These are phyloP conservation scores for Chitala chitala DNA, from an alignment of 2,113 vertebrate species.

Conservation along the genomic window DNA sequence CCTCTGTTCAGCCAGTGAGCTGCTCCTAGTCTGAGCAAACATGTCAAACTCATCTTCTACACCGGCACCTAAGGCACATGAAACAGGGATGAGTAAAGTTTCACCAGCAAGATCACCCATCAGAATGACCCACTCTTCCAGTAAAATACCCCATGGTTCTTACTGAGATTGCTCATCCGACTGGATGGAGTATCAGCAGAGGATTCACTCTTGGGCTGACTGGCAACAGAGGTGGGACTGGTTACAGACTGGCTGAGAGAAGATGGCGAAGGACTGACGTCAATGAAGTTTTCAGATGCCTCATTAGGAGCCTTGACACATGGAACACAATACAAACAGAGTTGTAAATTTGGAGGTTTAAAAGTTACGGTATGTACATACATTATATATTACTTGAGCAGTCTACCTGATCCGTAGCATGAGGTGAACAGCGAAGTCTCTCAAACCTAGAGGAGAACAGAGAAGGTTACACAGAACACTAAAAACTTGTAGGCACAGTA, in stretches of 20 bases:
- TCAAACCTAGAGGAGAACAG: slow-evolving; percentile 72
- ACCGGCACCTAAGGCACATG: slow-evolving; percentile 30
- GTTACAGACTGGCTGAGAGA: slow-evolving; percentile 54
- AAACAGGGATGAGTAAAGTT: not conserved
- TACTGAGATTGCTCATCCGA: slow-evolving; percentile 70
- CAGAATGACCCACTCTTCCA: not conserved
- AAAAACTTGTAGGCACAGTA: not conserved
- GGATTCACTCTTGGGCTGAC: slow-evolving; percentile 47
- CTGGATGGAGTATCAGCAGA: slow-evolving; percentile 44
- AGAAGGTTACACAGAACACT: not conserved
- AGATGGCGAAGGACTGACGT: slow-evolving; percentile 53
- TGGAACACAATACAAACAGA: not conserved
- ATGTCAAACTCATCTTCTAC: slow-evolving; percentile 93
- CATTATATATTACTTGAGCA: not conserved
- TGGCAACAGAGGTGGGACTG: slow-evolving; percentile 23
- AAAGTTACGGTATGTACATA: not conserved
- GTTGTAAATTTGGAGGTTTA: not conserved
- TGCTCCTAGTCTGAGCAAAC: slow-evolving; percentile 91
- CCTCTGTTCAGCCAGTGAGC: slow-evolving; percentile 87
- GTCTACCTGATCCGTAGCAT: slow-evolving; percentile 46
- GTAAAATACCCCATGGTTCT: slow-evolving; percentile 29
- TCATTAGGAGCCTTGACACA: not conserved
- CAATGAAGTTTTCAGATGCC: slow-evolving; percentile 52
- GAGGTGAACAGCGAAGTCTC: slow-evolving; percentile 72
- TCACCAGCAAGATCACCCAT: not conserved